Conservation (phyloP, 1,140 invertebrate species). For the Drosophila biarmipes region DNA sequence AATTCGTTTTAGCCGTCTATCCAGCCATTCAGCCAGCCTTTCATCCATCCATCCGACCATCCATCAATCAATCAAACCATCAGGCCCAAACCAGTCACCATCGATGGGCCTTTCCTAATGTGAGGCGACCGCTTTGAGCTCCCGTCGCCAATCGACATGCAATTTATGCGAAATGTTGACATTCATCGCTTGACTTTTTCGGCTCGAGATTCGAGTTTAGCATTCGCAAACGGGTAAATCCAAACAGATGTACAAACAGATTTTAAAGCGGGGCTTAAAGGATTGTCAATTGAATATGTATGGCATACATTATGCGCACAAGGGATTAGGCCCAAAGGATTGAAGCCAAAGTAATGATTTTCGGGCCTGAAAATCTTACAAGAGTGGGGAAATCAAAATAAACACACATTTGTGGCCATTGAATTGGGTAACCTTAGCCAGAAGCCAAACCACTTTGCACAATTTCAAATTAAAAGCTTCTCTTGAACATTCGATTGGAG, state of each 20-base stretch:
- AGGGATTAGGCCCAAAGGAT: constrained; percentile 36
- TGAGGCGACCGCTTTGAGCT: constrained; percentile 23
- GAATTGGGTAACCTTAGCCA: constrained; percentile 16
- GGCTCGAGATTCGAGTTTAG: constrained; percentile 28
- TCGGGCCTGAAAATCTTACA: constrained; percentile 1
- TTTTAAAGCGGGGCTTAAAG: constrained; percentile 67
- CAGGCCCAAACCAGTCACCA: constrained; percentile 56
- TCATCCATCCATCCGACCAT: constrained; percentile 23
- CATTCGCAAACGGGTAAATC: constrained; percentile 38
- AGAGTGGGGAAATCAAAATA: constrained; percentile 6
- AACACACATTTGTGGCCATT: constrained; percentile 17
- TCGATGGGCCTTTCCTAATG: constrained; percentile 33
- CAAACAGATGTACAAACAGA: constrained; percentile 69
- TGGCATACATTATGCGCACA: constrained; percentile 29
- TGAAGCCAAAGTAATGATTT: constrained; percentile 9
- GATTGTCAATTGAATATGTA: constrained; percentile 47
- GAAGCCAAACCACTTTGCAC: constrained; percentile 22
- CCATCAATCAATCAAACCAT: constrained; percentile 60
- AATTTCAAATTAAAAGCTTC: constrained; percentile 22
- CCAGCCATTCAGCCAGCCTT: constrained; percentile 18
- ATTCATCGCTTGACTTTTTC: constrained; percentile 66
- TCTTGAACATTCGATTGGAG: constrained; percentile 31
- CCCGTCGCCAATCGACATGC: constrained; percentile 63
- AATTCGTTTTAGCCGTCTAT: constrained; percentile 35
- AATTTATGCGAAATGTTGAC: constrained; percentile 81